phyloP scores from a whole-genome alignment of 2,797 vertebrate species.

The Spheniscus humboldti region DNA sequence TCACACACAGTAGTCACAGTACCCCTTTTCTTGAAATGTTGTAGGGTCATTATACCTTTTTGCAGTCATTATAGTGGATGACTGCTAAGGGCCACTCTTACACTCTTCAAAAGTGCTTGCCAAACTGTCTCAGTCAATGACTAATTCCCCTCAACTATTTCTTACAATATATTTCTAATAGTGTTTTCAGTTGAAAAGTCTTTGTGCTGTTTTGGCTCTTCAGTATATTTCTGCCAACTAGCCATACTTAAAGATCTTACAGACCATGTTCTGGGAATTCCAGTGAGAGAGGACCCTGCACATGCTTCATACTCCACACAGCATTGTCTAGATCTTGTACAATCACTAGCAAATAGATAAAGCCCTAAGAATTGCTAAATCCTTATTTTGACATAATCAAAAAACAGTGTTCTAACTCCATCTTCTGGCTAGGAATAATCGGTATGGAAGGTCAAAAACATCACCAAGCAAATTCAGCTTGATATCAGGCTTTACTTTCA shows the following conservation, averaged over 20 bases:
- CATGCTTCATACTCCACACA: neutral
- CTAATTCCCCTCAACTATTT: neutral
- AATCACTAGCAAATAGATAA: neutral
- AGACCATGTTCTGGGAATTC: neutral
- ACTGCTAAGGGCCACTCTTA: neutral
- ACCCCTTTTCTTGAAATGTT: neutral
- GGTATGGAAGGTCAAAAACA: neutral
- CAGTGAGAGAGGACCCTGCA: neutral
- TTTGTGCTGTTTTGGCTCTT: neutral
- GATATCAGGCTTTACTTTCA: neutral
- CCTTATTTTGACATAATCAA: neutral
- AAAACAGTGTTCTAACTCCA: neutral
- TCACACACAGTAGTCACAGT: neutral
- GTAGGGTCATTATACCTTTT: neutral
- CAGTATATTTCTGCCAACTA: neutral
- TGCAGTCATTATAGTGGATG: neutral
- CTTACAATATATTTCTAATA: neutral
- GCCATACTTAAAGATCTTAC: neutral
- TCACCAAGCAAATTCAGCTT: neutral
- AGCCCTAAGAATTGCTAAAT: neutral
- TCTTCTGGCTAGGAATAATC: slow-evolving; percentile 1
- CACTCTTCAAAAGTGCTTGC: neutral
- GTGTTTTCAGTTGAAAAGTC: neutral
- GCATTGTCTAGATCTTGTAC: neutral
- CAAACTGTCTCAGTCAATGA: neutral